Conservation (phyloP, 2,888 invertebrate species). For the Phymatocera aterrima region DNA sequence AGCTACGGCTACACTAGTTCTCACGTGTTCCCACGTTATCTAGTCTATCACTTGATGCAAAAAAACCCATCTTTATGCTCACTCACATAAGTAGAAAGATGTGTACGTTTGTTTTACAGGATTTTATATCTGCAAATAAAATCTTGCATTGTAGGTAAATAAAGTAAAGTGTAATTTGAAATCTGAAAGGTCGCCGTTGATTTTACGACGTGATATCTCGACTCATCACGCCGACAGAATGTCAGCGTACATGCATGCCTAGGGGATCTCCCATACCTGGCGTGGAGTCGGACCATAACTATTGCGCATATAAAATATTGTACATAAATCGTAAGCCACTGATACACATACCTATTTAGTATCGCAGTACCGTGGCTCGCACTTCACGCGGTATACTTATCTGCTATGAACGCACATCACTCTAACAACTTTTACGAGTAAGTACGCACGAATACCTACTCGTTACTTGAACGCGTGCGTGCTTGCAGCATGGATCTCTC, state of each 20-base stretch:
- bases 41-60: neutral
- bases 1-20: neutral
- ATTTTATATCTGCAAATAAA: too few relatives aligned
- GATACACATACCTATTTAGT: constrained; percentile 20
- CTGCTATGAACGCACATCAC: constrained; percentile 26
- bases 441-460: neutral
- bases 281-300: neutral
- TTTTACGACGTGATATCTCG: neutral
- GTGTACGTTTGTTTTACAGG: neutral
- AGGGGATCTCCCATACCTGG: neutral
- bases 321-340: constrained; percentile 26
- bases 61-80: neutral
- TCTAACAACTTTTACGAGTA: constrained; percentile 11
- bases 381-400: constrained; percentile 25
- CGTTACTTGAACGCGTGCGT: constrained; percentile 28
- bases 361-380: neutral
- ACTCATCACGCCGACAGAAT: neutral
- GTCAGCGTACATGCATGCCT: constrained; percentile 13
- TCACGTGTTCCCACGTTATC: neutral
- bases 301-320: constrained; percentile 22
- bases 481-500: neutral
- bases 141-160: too few relatives aligned
- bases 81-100: neutral
- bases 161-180: neutral
- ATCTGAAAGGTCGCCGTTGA: neutral